Base-by-base conservation (phyloP, 2,113 vertebrate genomes). In the Carlito syrichta region DNA sequence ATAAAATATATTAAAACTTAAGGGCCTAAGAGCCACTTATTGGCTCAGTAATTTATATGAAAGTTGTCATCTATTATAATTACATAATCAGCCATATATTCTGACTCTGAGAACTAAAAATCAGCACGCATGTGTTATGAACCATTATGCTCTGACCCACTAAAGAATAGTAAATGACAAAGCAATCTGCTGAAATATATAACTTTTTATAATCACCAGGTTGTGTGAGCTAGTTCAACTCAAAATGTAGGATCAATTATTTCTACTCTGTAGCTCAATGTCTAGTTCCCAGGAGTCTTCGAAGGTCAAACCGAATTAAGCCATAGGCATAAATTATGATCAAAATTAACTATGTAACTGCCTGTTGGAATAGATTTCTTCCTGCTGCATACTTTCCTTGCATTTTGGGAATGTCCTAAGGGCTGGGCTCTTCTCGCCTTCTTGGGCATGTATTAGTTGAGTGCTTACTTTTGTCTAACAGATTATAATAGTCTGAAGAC, bases 11-110 rank as follows among this genome's bases (percentile, higher is more conserved):
- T 88, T 91, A 77, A 86, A 86, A 68, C 8, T 4, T 23, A 94
- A 95, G 43, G 45, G 13, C 6, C 23, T 60, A 69, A 62, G 32
- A 38, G 27, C 60, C 43, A 85, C 50, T 92, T 79, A 85, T 25
- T 88, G 77, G 43, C 10, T 50, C 1, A 38, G 20, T 48, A 69
- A 62, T 35, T 60, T 58, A 69, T 13, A 92, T 43, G 30, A 60
- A 90, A 82, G 27, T 69, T 96, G 43, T 62, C 50, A 62, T 83
- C 76, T 79, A 76, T 74, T 63, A 79, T 88, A 95, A 92, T 95
- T 92, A 94, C 4, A 95, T 45, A 94, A 60, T 88, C 1, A 0
- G 83, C 69, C 40, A 2, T 71, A 52, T 43, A 73, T 62, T 54
- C 35, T 78, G 86, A 77, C 63, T 81, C 54, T 14, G n/a, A 86